Evolutionary conservation across 2,113 vertebrate species (phyloP).

Genomic region (Pachycephala philippinensis): DNA sequence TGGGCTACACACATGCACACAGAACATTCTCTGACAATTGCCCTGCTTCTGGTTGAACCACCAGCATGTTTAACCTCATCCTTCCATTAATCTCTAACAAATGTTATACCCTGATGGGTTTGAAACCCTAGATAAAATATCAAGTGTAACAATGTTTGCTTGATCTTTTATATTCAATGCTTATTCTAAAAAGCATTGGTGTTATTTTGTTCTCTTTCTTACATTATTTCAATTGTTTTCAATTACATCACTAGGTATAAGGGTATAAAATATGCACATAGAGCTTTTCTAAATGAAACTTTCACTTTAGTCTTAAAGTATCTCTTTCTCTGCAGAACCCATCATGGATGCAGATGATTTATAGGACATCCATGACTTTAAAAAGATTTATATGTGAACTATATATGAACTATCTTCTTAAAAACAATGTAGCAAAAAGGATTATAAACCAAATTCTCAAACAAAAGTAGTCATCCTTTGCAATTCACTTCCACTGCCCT

Average conservation of each 20-base stretch:
- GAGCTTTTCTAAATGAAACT: background rate
- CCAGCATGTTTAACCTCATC: background rate
- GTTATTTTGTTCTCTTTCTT: background rate
- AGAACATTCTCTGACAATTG: background rate
- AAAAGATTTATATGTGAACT: background rate
- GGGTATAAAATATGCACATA: background rate
- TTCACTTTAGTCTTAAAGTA: background rate
- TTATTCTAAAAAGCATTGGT: background rate
- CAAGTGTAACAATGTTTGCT: background rate
- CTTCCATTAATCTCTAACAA: background rate
- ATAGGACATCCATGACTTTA: background rate
- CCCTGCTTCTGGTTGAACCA: background rate
- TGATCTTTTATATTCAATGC: background rate
- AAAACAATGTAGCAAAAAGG: background rate
- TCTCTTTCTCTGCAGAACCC: background rate
- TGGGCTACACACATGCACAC: too few species aligned
- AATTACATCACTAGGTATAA: background rate
- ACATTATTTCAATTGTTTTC: background rate
- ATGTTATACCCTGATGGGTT: background rate
- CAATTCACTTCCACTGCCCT: background rate
- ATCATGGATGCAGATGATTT: background rate
- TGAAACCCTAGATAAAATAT: background rate
- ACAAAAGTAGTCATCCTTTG: background rate
- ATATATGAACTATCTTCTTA: background rate
- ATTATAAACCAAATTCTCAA: background rate